phyloP scores from a whole-genome alignment of 2,888 invertebrate species.

The Drosophila tripunctata region DNA sequence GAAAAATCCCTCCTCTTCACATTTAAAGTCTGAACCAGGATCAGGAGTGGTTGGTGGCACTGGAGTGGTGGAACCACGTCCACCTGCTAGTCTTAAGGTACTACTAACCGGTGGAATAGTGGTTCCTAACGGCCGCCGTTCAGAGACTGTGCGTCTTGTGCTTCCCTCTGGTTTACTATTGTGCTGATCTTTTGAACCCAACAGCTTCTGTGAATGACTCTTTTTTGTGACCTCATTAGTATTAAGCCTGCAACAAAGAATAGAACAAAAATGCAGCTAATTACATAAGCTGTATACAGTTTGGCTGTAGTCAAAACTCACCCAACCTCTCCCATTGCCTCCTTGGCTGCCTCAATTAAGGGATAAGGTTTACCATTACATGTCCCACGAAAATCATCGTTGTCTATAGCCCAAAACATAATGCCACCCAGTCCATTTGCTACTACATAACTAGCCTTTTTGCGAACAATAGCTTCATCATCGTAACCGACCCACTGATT shows the following conservation, averaged over 20 bases:
- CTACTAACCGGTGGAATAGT: constrained; percentile 75
- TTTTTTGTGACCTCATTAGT: constrained; percentile 83
- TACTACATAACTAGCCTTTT: constrained; percentile 93
- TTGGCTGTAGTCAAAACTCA: constrained; percentile 76
- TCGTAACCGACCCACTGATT: constrained; percentile 98
- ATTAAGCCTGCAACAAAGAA: constrained; percentile 69
- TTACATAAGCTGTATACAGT: not conserved
- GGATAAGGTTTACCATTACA: constrained; percentile 95
- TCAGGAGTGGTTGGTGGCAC: constrained; percentile 93
- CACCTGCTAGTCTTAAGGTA: constrained; percentile 82
- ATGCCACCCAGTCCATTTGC: constrained; percentile 92
- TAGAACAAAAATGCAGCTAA: not conserved
- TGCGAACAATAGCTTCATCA: constrained; percentile 92
- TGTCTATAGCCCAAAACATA: constrained; percentile 91
- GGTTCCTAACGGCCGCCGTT: constrained; percentile 32
- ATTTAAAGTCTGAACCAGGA: constrained; percentile 94
- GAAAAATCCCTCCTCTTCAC: constrained; percentile 96
- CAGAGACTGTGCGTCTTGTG: constrained; percentile 50
- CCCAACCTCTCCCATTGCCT: constrained; percentile 89
- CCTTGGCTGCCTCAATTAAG: constrained; percentile 95
- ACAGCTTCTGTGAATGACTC: constrained; percentile 76
- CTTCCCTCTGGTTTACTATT: constrained; percentile 69
- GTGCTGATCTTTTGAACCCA: constrained; percentile 78
- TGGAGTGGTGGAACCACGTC: constrained; percentile 86
- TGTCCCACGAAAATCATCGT: constrained; percentile 96